A percentile compares a stretch with the other conserved stretches of the same genome.
phyloP scores from a whole-genome alignment of 2,888 invertebrate species.

The Aphidius colemani region DNA sequence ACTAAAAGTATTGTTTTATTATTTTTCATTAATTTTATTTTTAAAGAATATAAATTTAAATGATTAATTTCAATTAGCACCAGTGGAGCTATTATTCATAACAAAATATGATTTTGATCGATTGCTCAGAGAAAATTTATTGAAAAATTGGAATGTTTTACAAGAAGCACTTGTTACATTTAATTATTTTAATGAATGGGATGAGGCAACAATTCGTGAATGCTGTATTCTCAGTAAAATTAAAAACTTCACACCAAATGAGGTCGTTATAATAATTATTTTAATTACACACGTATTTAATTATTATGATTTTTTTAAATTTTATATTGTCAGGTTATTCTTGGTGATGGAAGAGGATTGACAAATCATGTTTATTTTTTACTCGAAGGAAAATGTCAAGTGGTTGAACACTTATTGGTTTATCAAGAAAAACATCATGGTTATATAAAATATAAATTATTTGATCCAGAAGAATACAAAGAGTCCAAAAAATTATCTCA shows the following conservation, averaged over 20 bases:
- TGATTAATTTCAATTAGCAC: constrained; percentile 51
- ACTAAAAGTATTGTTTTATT: constrained; percentile 53
- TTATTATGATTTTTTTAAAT: not conserved
- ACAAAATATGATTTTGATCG: constrained; percentile 68
- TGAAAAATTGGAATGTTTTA: constrained; percentile 69
- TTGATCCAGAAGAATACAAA: constrained; percentile 53
- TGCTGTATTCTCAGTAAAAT: constrained; percentile 71
- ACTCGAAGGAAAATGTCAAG: constrained; percentile 65
- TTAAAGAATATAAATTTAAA: not conserved
- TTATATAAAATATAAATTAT: constrained; percentile 60
- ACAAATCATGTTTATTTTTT: constrained; percentile 63
- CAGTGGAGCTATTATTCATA: constrained; percentile 69
- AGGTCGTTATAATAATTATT: constrained; percentile 58
- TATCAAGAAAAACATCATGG: constrained; percentile 54
- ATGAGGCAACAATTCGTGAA: constrained; percentile 65
- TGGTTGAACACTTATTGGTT: constrained; percentile 66
- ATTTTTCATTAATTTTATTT: constrained; percentile 6
- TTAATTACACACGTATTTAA: constrained; percentile 1
- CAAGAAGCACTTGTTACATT: constrained; percentile 66
- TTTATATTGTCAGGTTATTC: constrained; percentile 41
- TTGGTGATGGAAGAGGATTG: constrained; percentile 55
- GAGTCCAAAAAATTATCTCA: constrained; percentile 3
- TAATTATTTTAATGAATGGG: constrained; percentile 69
- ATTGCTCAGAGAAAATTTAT: constrained; percentile 65
- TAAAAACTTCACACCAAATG: constrained; percentile 63